These are phyloP conservation scores for Mormyrus hasselquistii DNA, from an alignment of 2,797 vertebrate species.

Conservation along the genomic window DNA sequence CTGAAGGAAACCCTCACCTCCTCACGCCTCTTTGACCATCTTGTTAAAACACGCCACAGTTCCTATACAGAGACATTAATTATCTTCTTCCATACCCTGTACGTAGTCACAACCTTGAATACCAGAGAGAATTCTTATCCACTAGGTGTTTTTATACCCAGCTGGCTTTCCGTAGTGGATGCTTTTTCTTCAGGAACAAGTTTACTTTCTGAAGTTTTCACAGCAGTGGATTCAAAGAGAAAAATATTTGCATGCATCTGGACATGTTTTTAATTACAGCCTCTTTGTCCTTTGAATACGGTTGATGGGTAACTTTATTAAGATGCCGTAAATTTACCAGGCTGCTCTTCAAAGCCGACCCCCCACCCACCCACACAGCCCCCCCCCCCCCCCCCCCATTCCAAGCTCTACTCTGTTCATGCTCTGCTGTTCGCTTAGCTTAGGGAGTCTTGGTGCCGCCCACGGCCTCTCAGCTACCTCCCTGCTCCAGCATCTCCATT, in stretches of 20 bases:
- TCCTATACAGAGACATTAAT: background rate
- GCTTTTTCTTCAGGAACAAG: background rate
- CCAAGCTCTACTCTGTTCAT: background rate
- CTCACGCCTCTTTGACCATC: background rate
- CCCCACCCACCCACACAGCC: background rate
- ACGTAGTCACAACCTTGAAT: background rate
- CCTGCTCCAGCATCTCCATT: background rate
- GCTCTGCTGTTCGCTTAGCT: background rate
- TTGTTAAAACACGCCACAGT: background rate
- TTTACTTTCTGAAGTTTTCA: constrained; percentile 2
- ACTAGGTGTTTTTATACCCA: background rate
- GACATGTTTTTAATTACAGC: background rate
- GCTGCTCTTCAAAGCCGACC: background rate
- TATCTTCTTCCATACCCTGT: background rate
- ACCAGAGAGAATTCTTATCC: background rate
- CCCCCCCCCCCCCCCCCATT: no score
- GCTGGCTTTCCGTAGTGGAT: no score
- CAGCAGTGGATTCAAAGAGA: background rate
- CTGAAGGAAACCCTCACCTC: background rate
- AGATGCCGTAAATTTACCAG: background rate
- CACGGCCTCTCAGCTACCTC: background rate
- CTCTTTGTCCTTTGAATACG: background rate
- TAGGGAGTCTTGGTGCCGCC: background rate
- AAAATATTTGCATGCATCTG: background rate
- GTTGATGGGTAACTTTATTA: background rate